Conservation (phyloP, 35 echinoderm and acorn worm species). For the Apostichopus japonicus region DNA sequence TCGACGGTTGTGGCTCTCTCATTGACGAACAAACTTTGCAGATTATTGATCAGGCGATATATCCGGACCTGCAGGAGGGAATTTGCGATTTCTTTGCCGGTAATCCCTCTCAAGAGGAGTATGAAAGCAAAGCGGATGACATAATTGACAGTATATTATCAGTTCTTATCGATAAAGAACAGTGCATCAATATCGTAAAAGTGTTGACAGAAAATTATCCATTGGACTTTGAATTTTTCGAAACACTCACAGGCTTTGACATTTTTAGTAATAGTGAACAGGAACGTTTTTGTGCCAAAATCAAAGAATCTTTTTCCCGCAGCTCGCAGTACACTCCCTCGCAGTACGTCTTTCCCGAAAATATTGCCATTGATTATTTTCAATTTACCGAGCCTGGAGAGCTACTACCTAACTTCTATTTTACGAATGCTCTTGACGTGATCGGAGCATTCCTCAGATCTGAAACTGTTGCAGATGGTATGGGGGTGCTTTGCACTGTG, state of each 20-base stretch:
- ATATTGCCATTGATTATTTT: too few relatives aligned
- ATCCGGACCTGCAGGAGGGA: too few relatives aligned
- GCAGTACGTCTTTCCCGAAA: too few relatives aligned
- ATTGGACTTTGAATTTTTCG: too few relatives aligned
- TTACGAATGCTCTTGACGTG: too few relatives aligned
- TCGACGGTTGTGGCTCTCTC: background rate
- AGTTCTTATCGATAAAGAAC: background rate
- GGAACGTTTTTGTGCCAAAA: background rate
- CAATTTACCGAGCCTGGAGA: too few relatives aligned
- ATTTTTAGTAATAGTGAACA: background rate
- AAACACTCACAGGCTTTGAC: background rate
- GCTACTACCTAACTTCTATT: too few relatives aligned
- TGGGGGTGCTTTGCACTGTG: slow-evolving; percentile 1
- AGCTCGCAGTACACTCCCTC: too few relatives aligned
- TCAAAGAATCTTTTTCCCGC: too few relatives aligned
- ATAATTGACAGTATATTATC: background rate
- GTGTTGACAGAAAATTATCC: background rate
- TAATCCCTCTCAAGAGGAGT: background rate
- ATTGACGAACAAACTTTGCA: background rate
- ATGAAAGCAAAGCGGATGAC: background rate
- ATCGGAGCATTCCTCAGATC: too few relatives aligned
- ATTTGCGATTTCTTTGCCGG: background rate
- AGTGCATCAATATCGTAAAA: background rate
- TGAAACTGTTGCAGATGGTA: too few relatives aligned
- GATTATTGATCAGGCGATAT: background rate